Percentiles rank a stretch among this genome's conserved stretches.
Conservation (phyloP, 1,140 invertebrate species). For the Sitobion miscanthi region DNA sequence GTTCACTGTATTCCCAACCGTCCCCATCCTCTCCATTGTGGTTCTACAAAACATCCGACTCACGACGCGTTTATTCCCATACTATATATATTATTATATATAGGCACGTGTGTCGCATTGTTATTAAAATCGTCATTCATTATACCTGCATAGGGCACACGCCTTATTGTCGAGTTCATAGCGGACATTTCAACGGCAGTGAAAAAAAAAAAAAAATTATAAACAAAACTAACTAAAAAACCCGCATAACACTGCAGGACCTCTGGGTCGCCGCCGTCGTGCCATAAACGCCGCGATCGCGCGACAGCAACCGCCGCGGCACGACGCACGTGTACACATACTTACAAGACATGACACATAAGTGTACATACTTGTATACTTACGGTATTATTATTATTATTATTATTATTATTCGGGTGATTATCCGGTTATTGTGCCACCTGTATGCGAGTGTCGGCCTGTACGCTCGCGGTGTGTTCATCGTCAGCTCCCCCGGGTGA, state of each 20-base stretch:
- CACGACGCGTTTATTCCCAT: background rate
- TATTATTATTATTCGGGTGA: slow-evolving; percentile 15
- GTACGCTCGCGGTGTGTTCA: background rate
- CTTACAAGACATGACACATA: background rate
- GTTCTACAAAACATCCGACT: background rate
- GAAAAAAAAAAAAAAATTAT: background rate
- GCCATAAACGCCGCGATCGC: background rate
- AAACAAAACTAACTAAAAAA: background rate
- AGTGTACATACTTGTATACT: background rate
- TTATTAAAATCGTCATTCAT: background rate
- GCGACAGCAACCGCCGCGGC: background rate
- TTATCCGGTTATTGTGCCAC: slow-evolving; percentile 51
- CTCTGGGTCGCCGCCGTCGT: background rate
- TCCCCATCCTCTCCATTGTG: background rate
- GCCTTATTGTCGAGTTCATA: background rate
- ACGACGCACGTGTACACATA: background rate
- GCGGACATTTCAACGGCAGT: background rate
- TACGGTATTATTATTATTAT: background rate
- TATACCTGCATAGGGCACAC: background rate
- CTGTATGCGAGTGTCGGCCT: background rate
- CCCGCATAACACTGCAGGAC: background rate
- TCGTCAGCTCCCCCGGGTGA: background rate
- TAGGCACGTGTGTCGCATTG: background rate
- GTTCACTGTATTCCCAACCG: background rate
- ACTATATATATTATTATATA: too few species aligned